phyloP scores from a whole-genome alignment of 2,797 vertebrate species.

The Darevskia nairensis region DNA sequence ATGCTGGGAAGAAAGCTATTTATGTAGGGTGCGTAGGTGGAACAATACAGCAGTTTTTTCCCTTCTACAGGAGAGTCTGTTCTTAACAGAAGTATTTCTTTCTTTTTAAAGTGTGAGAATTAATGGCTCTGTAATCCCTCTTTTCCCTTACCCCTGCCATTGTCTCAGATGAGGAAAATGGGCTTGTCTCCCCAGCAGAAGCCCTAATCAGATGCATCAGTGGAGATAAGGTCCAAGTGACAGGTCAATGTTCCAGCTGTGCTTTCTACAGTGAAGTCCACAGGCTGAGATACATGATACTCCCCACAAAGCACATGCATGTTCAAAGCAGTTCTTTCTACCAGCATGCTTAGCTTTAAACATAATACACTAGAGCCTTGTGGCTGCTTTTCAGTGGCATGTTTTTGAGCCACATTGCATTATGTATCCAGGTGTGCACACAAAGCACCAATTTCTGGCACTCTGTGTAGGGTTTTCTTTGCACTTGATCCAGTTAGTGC shows the following conservation, averaged over 20 bases:
- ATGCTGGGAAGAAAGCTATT: background rate
- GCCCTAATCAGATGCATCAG: background rate
- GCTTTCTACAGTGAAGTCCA: background rate
- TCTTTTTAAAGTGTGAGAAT: slow-evolving; percentile 22
- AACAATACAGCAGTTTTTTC: slow-evolving; percentile 47
- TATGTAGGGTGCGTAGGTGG: slow-evolving; percentile 39
- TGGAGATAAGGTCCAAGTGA: background rate
- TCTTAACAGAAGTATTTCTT: slow-evolving; percentile 27
- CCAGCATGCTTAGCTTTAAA: too few species aligned
- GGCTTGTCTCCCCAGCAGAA: background rate
- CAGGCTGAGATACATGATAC: background rate
- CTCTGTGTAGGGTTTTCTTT: too few species aligned
- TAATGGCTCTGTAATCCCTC: slow-evolving; percentile 3
- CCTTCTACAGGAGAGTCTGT: slow-evolving; percentile 17
- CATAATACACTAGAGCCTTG: too few species aligned
- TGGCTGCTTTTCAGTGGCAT: too few species aligned
- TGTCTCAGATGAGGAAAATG: background rate
- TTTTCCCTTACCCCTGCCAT: background rate
- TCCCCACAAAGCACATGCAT: too few species aligned
- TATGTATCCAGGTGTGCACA: too few species aligned
- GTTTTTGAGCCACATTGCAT: too few species aligned
- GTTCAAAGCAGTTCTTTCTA: too few species aligned
- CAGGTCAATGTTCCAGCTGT: background rate
- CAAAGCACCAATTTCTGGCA: too few species aligned
- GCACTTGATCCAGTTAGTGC: too few species aligned